Evolutionary conservation across 2,797 vertebrate species (phyloP).

Genomic region (Myripristis murdjan): DNA sequence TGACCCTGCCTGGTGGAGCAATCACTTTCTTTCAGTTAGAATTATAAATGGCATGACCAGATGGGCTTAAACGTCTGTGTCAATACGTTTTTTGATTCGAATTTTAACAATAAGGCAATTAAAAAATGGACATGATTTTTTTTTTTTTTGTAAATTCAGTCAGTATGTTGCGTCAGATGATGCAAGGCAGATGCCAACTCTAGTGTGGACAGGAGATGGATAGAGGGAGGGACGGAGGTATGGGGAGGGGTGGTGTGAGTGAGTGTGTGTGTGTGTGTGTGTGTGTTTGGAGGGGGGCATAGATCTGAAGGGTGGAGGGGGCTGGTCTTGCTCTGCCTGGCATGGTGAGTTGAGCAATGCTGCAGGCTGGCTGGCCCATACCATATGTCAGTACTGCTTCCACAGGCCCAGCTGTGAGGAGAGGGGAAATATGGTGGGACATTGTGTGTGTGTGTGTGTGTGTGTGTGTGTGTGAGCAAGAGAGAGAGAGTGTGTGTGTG

Average conservation of each 20-base stretch:
- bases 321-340: conserved; percentile 65
- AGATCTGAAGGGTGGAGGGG: conserved; percentile 49
- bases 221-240: not conserved
- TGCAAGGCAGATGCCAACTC: not conserved
- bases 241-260: not conserved
- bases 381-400: conserved; percentile 73
- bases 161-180: not conserved
- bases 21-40: conserved; percentile 24
- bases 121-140: not conserved
- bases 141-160: conserved; percentile 8
- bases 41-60: conserved; percentile 16
- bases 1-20: not conserved
- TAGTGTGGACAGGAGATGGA: not conserved
- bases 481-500: too few relatives aligned
- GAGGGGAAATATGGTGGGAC: conserved; percentile 49
- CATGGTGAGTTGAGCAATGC: conserved; percentile 67
- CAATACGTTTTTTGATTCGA: conserved; percentile 15
- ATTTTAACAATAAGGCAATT: conserved; percentile 23
- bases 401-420: conserved; percentile 77
- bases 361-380: conserved; percentile 74
- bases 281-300: conserved; percentile 27
- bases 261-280: not conserved
- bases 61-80: conserved; percentile 36
- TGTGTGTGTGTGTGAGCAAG: too few relatives aligned
- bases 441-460: too few relatives aligned